Evolutionary conservation across 2,797 vertebrate genomes (phyloP), one percentile per base, ranked within the genome.

Genomic region (Lagodon rhomboides): DNA sequence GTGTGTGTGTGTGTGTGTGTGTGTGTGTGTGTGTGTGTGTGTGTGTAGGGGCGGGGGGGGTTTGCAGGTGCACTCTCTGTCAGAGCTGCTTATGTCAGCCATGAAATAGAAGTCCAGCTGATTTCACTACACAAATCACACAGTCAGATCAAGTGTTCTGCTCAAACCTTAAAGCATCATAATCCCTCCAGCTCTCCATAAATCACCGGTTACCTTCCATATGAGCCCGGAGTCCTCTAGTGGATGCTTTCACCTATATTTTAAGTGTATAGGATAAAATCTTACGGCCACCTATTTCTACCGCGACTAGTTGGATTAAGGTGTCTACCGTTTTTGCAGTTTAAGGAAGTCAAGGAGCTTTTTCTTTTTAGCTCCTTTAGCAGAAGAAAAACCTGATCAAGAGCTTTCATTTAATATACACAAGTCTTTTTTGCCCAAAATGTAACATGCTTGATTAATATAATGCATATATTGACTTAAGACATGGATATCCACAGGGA

Each of bases 11-110:
- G n/a, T n/a, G n/a, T n/a, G n/a, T n/a, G 27, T n/a, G n/a, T n/a
- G 17, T 54, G 23, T 68, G 38, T 65, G 41, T 51, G 62, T 61
- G 58, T 65, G 69, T 82, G 76, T 80, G 79, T 34, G 58, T 38
- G 34, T 38, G 34, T 38, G 9, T 9, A 38, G 34, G 34, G 34
- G 34, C 8, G 34, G 34, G 34, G 34, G 78, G 78, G 68, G 49
- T 61, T 56, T 80, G 76, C 90, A 94, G 91, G 93, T 94, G 93
- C 77, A 63, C 71, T 64, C 68, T 70, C 73, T 87, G 82, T 89
- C 82, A 73, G 23, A 70, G 73, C 62, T 64, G 58, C 25, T 88
- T 83, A 87, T 73, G 71, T 70, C 65, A 13, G 20, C 70, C 44
- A 38, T 87, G 73, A 90, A 85, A 79, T 68, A 65, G 15, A 82